Evolutionary conservation across 2,888 invertebrate genomes (phyloP), one percentile per base, ranked within the genome.

Genomic region (Polia nebulosa): DNA sequence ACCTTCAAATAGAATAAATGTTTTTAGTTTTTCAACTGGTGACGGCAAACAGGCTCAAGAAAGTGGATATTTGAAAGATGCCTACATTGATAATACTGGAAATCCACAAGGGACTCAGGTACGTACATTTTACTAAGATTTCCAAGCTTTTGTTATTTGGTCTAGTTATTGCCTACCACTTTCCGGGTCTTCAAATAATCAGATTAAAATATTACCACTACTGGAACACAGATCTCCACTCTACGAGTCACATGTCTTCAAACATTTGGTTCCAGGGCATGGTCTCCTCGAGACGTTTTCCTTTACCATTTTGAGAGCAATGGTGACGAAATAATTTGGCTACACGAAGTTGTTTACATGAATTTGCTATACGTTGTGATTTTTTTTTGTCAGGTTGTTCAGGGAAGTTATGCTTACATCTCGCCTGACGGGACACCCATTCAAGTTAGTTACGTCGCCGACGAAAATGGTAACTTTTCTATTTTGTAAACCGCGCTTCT

Each of bases 41-140:
- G 98, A 98, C 91, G 98, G 98, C 56, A 97, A 98, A 82, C 97
- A 97, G 85, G 97, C 97, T 8, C 97, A 98, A 92, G 98, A 98
- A 85, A 97, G 96, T 84, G 98, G 98, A 32, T 98, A 96, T 88
- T 92, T 98, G 63, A 98, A 97, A 92, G 97, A 97, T 85, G 94
- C 96, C 3, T 95, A 96, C 47, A 97, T 97, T 25, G 96, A 97
- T 72, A 97, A 97, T 76, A 96, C 96, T 62, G 96, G 97, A 3
- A 97, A 97, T 85, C 97, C 97, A 20, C 96, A 95, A 82, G 95
- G 95, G 65, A 93, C 93, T 15, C 95, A 96, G 91, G 95, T 95
- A 78, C 1, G 4, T 9, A 29, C 8, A 3, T 34, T 51, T 51
- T 25, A 41, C 17, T 47, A 32, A 29, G 1, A 49, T 20, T 41